Conservation (phyloP, 2,113 vertebrate genomes). For the Propithecus coquereli region DNA sequence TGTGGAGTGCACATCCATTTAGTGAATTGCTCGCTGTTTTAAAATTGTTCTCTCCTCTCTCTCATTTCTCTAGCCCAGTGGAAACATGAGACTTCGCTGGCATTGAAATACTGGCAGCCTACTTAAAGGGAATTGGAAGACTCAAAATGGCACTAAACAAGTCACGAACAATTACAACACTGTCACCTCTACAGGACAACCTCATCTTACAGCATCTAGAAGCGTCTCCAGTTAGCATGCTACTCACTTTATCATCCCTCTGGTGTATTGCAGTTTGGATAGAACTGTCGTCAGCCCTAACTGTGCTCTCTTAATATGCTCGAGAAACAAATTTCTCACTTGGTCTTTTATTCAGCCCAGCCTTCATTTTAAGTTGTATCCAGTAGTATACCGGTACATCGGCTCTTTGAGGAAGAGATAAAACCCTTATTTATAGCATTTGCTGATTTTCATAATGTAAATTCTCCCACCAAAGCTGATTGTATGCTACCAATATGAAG, state of each 20-base stretch:
- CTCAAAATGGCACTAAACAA: background rate
- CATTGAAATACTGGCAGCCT: background rate
- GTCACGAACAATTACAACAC: background rate
- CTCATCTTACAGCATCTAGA: background rate
- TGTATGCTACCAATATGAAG: background rate
- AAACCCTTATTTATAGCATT: background rate
- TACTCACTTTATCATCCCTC: background rate
- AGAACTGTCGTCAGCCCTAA: background rate
- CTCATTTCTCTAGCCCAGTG: background rate
- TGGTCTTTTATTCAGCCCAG: background rate
- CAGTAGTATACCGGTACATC: background rate
- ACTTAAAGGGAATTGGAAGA: background rate
- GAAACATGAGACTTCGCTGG: background rate
- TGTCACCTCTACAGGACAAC: background rate
- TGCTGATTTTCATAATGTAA: background rate
- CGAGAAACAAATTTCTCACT: background rate
- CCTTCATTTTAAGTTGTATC: background rate
- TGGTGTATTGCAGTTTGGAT: background rate
- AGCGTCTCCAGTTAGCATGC: rapidly evolving
- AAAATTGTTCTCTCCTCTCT: background rate
- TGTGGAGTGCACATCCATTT: background rate
- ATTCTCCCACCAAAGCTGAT: background rate
- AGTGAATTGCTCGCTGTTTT: background rate
- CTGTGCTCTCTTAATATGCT: background rate
- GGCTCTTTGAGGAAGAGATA: background rate